phyloP scores from a whole-genome alignment of 2,113 vertebrate species.

The Toxostoma redivivum region DNA sequence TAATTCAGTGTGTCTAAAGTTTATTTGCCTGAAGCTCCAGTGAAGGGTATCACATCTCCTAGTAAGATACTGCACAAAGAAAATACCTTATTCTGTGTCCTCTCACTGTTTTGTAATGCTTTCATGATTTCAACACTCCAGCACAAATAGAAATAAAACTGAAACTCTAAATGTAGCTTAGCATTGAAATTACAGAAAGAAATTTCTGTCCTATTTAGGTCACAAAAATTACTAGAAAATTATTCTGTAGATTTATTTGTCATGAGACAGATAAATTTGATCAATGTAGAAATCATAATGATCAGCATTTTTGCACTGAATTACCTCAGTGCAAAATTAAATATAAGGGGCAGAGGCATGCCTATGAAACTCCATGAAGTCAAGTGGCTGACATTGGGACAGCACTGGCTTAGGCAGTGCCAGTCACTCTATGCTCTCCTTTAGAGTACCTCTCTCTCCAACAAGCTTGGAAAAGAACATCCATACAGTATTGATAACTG shows the following conservation, averaged over 20 bases:
- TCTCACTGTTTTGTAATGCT: neutral
- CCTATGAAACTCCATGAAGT: neutral
- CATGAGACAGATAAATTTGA: neutral
- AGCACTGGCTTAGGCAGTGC: rapidly evolving
- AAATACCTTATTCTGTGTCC: neutral
- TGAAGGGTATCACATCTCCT: neutral
- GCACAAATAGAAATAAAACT: neutral
- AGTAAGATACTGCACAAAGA: neutral
- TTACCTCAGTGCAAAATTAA: neutral
- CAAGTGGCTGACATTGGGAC: rapidly evolving
- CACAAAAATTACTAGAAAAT: neutral
- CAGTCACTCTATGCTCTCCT: neutral
- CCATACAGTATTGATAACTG: rapidly evolving
- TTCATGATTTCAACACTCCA: neutral
- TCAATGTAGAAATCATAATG: neutral
- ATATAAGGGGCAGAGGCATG: neutral
- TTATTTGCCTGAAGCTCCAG: neutral
- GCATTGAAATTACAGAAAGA: neutral
- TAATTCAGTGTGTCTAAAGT: neutral
- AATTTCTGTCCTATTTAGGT: neutral
- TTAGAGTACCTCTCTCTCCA: neutral
- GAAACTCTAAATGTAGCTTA: neutral
- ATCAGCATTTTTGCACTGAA: neutral
- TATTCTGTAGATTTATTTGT: neutral
- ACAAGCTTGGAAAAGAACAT: neutral